A percentile compares a stretch with the other conserved stretches of the same genome.
phyloP scores from a whole-genome alignment of 1,140 invertebrate species.

The Orchestia grillus region DNA sequence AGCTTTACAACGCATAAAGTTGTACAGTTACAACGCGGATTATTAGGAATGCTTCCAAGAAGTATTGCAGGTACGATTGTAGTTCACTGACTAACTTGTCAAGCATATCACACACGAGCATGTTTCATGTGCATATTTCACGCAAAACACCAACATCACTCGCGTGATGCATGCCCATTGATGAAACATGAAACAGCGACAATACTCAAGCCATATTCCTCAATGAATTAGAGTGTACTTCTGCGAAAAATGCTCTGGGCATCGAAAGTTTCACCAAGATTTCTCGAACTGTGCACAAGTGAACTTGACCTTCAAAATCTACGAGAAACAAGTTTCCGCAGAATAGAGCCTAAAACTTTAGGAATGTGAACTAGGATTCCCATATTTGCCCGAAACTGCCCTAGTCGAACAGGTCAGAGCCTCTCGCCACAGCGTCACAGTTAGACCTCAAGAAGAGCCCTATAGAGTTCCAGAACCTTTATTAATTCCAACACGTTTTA shows the following conservation, averaged over 20 bases:
- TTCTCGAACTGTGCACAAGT: no score
- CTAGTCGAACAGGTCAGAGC: background rate
- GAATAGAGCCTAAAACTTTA: background rate
- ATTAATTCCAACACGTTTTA: no score
- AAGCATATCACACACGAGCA: background rate
- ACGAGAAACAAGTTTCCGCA: background rate
- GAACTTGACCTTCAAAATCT: background rate
- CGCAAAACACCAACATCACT: background rate
- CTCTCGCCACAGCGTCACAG: background rate
- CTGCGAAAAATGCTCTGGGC: background rate
- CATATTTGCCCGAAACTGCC: background rate
- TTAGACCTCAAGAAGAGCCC: background rate
- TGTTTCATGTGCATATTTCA: background rate
- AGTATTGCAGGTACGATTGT: background rate
- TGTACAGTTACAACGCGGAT: background rate
- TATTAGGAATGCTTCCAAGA: background rate
- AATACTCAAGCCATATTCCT: background rate
- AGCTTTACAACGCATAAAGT: no score
- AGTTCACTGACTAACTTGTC: background rate
- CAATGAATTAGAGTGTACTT: background rate
- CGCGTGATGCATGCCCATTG: background rate
- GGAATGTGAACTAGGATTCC: background rate
- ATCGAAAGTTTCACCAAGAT: no score
- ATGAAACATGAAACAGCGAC: background rate
- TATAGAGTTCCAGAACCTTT: no score